Base-by-base conservation (phyloP, 2,113 vertebrate genomes). In the Caranx melampygus region DNA sequence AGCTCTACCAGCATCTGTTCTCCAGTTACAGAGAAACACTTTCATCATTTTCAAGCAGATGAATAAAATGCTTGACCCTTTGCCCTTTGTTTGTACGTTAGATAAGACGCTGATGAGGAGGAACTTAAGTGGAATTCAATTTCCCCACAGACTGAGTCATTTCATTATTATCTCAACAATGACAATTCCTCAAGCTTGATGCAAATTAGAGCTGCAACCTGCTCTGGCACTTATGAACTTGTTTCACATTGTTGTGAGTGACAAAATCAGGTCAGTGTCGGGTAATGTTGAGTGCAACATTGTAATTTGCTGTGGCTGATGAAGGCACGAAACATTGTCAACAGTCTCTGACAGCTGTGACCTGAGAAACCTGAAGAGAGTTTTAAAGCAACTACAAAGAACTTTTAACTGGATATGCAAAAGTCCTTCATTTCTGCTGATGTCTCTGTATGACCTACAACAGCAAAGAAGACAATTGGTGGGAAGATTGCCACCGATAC, bases 121-220 rank as follows among this genome's bases (percentile, higher is more conserved):
- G 34, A 11, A 65, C 34, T 13, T 2, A 72, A 72, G 33, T 78
- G 59, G 45, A 70, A 54, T 59, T 51, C 16, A 3, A 59, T 51
- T 18, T 21, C 26, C 66, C 54, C 47, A 49, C 65, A 60, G 59
- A 31, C 45, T 55, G 47, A 52, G 54, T 4, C 35, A 60, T 74
- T 60, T 52, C 21, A 70, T 62, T 34, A 21, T 11, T 20, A 52
- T 42, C 15, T 42, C 12, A 33, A 44, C 8, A 34, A 18, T 26
- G 5, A 18, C 1, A 7, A 14, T 20, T 65, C 18, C 18, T 6
- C 40, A 66, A 51, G 20, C 20, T 47, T 7, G 26, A 20, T 40
- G 2, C 6, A 57, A 26, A 13, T 11, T 20, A 37, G 21, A 45
- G 3, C 35, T 45, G 5, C 18, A 66, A 34, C 3, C 33, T 33